phyloP scores from a whole-genome alignment of 2,888 invertebrate genomes.

The Melinopterus prodromus region DNA sequence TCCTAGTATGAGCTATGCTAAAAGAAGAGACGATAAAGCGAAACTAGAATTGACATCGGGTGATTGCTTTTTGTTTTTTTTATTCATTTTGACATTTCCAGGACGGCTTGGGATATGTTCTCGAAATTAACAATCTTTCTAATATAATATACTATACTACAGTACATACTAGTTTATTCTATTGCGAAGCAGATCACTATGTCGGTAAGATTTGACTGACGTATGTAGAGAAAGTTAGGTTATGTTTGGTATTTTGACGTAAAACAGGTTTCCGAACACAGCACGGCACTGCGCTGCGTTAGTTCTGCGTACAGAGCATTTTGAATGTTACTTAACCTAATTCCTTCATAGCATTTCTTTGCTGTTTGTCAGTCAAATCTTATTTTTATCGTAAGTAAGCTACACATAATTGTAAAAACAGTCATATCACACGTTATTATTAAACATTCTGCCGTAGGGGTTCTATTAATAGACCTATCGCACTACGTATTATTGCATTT shows the following conservation, averaged over 20 bases:
- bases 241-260: background rate
- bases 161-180: conserved; percentile 6
- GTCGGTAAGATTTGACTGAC: background rate
- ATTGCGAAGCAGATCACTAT: background rate
- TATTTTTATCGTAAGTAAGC: background rate
- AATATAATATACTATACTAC: background rate
- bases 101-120: conserved; percentile 22
- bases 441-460: background rate
- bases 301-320: no score
- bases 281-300: no score
- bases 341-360: background rate
- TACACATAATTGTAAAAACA: background rate
- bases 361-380: background rate
- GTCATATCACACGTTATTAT: background rate
- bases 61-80: conserved; percentile 15
- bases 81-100: conserved; percentile 7
- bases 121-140: conserved; percentile 6
- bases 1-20: background rate
- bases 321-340: background rate
- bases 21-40: background rate
- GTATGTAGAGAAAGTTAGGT: background rate
- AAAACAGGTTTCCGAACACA: background rate
- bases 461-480: background rate
- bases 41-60: conserved; percentile 16
- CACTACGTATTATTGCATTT: background rate